Evolutionary conservation across 2,113 vertebrate species (phyloP).

Genomic region (Zosterops hypoxanthus): DNA sequence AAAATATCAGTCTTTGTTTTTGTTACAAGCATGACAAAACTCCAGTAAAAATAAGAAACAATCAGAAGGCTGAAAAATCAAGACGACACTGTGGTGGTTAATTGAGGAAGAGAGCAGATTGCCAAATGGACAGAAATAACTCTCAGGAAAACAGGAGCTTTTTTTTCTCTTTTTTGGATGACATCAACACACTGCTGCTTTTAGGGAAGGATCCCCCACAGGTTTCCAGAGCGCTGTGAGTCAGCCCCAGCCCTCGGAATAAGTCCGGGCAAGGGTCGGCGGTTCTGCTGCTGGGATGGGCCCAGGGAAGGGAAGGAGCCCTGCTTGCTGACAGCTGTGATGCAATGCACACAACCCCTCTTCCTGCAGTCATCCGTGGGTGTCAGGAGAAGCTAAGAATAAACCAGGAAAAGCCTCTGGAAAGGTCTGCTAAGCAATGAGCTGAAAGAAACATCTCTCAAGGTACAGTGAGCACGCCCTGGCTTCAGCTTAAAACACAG

Average conservation of each 20-base stretch:
- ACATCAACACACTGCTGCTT: neutral
- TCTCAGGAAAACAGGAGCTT: neutral
- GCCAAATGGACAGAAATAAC: neutral
- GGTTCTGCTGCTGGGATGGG: neutral
- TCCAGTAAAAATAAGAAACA: too few species aligned
- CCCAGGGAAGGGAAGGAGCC: neutral
- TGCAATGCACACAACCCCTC: neutral
- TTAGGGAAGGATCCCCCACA: neutral
- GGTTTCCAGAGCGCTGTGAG: neutral
- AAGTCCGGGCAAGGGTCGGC: neutral
- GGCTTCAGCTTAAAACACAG: neutral
- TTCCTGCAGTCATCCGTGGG: neutral
- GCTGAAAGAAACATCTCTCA: neutral
- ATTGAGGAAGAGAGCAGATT: neutral
- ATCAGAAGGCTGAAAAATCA: too few species aligned
- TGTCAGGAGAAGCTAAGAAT: slow-evolving; percentile 9
- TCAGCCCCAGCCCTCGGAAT: accelerated
- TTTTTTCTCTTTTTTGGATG: neutral
- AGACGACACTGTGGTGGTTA: neutral
- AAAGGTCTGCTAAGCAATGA: neutral
- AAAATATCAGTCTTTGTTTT: too few species aligned
- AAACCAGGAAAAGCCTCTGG: slow-evolving; percentile 20
- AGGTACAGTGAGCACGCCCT: neutral
- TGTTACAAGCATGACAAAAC: too few species aligned
- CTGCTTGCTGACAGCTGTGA: neutral